These are phyloP conservation scores for Pseudonaja textilis DNA, from an alignment of 2,113 vertebrate species.

Conservation along the genomic window DNA sequence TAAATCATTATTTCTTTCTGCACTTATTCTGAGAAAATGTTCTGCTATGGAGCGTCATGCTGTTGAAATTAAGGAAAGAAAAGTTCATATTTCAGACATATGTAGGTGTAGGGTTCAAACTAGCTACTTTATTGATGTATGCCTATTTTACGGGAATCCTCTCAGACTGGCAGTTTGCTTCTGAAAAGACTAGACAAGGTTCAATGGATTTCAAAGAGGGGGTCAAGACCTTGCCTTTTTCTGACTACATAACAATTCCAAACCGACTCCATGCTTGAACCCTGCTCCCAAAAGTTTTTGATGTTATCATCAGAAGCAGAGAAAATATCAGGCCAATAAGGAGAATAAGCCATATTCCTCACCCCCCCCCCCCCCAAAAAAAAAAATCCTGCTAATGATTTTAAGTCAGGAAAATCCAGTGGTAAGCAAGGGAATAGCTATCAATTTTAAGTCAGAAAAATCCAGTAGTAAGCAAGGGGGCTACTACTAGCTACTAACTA, in stretches of 20 bases:
- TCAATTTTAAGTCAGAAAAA: neutral
- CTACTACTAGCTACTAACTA: too few relatives aligned
- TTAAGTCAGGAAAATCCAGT: neutral
- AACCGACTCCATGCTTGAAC: too few relatives aligned
- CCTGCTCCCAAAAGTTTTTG: too few relatives aligned
- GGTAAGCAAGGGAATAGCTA: neutral
- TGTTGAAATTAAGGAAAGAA: neutral
- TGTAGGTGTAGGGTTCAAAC: neutral
- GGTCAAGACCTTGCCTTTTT: too few relatives aligned
- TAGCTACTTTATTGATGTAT: too few relatives aligned
- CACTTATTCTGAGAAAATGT: neutral
- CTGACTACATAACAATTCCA: too few relatives aligned
- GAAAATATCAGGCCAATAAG: neutral
- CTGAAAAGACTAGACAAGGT: too few relatives aligned
- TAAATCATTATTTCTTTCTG: neutral
- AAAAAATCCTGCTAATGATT: neutral
- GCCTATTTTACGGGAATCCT: too few relatives aligned
- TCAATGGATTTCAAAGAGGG: too few relatives aligned
- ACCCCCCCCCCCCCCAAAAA: too few relatives aligned
- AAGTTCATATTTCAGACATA: neutral
- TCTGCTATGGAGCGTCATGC: neutral
- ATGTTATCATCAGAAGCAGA: neutral
- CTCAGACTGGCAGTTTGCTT: too few relatives aligned
- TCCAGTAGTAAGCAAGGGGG: neutral
- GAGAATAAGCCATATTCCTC: neutral